These are phyloP conservation scores for Polydrusus pterygomalis DNA, from an alignment of 2,888 invertebrate genomes.

Conservation along the genomic window DNA sequence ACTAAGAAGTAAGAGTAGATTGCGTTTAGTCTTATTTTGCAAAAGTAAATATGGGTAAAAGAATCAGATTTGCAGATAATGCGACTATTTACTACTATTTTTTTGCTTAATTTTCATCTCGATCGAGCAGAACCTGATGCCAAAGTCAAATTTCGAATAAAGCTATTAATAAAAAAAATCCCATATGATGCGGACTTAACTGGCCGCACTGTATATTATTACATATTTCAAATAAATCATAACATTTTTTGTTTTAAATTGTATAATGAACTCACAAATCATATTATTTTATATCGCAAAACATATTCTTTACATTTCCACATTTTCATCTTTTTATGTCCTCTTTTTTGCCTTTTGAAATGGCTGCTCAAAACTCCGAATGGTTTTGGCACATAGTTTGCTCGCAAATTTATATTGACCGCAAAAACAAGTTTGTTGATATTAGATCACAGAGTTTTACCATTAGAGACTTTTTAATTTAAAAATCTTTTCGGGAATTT, in stretches of 20 bases:
- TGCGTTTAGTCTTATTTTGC: too few species aligned
- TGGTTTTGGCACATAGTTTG: conserved; percentile 20
- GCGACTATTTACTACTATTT: too few species aligned
- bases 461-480: background rate
- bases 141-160: too few species aligned
- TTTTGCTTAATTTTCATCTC: too few species aligned
- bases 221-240: background rate
- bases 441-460: background rate
- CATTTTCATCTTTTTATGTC: conserved; percentile 15
- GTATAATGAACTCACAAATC: background rate
- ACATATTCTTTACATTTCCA: conserved; percentile 9
- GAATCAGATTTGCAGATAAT: too few species aligned
- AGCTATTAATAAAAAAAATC: too few species aligned
- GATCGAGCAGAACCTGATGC: too few species aligned
- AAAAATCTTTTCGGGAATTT: background rate
- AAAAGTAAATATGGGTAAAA: too few species aligned
- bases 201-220: too few species aligned
- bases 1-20: too few species aligned
- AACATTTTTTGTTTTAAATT: background rate
- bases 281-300: conserved; percentile 6
- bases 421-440: conserved; percentile 9
- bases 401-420: conserved; percentile 20
- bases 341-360: conserved; percentile 14
- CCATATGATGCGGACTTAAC: too few species aligned
- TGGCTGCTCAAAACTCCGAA: conserved; percentile 5